Percentiles rank a stretch among this genome's conserved stretches.
Evolutionary conservation across 2,888 invertebrate species (phyloP).

Genomic region (Meghimatium bilineatum): DNA sequence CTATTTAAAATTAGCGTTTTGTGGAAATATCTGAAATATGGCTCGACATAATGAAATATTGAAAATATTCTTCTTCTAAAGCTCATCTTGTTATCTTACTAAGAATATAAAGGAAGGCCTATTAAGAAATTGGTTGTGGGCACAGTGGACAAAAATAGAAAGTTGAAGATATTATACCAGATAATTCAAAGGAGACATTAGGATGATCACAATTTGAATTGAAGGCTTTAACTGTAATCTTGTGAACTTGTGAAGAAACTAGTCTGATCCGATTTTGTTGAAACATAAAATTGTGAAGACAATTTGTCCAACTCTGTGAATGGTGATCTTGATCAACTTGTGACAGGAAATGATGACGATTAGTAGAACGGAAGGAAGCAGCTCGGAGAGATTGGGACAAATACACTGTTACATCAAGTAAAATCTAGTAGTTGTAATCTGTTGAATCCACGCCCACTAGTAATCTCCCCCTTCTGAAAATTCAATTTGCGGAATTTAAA

Average conservation of each 20-base stretch:
- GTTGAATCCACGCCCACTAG: no score
- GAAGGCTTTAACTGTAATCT: neutral
- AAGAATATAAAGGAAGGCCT: neutral
- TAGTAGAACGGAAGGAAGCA: neutral
- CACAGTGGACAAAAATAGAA: neutral
- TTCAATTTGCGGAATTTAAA: no score
- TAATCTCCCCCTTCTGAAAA: no score
- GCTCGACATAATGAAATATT: neutral
- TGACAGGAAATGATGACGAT: neutral
- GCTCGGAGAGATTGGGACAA: neutral
- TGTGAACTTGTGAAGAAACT: neutral
- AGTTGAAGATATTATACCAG: neutral
- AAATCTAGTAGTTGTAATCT: no score
- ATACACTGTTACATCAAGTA: neutral
- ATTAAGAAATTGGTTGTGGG: neutral
- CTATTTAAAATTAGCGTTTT: no score
- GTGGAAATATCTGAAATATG: neutral
- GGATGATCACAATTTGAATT: neutral
- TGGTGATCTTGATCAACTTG: neutral
- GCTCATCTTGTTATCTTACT: neutral
- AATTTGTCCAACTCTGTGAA: neutral
- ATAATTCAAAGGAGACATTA: neutral
- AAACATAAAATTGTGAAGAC: no score
- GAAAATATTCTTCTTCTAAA: neutral
- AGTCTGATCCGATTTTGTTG: constrained; percentile 7